Conservation (phyloP, 2,113 vertebrate species). For the Macrotus californicus region DNA sequence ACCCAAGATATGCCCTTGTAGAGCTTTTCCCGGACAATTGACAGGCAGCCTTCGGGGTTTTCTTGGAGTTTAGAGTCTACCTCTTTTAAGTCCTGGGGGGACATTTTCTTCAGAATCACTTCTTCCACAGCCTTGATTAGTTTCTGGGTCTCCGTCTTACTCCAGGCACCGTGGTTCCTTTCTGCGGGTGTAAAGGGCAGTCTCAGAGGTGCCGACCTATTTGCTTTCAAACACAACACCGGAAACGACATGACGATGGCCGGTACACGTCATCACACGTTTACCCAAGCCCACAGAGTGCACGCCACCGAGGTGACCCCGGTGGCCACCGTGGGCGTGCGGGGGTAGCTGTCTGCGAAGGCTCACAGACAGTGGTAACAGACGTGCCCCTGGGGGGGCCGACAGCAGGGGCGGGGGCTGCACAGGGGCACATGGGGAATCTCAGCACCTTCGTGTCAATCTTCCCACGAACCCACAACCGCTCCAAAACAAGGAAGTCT, state of each 20-base stretch:
- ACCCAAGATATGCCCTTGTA: conserved; percentile 76
- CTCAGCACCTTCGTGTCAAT: neutral
- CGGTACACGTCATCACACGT: neutral
- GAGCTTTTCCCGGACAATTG: conserved; percentile 68
- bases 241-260: neutral
- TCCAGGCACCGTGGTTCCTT: conserved; percentile 77
- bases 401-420: rapidly evolving
- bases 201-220: neutral
- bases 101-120: conserved; percentile 70
- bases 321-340: rapidly evolving
- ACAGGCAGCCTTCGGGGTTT: neutral
- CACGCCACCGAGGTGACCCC: neutral
- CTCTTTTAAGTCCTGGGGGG: neutral
- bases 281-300: neutral
- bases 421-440: rapidly evolving
- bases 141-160: conserved; percentile 69
- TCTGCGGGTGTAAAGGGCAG: conserved; percentile 47
- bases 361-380: neutral
- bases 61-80: neutral
- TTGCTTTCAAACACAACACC: neutral
- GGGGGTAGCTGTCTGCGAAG: rapidly evolving
- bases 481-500: neutral
- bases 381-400: neutral
- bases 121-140: conserved; percentile 76
- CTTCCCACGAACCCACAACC: neutral